phyloP scores from a whole-genome alignment of 2,888 invertebrate genomes.

The Dinocampus coccinellae region DNA sequence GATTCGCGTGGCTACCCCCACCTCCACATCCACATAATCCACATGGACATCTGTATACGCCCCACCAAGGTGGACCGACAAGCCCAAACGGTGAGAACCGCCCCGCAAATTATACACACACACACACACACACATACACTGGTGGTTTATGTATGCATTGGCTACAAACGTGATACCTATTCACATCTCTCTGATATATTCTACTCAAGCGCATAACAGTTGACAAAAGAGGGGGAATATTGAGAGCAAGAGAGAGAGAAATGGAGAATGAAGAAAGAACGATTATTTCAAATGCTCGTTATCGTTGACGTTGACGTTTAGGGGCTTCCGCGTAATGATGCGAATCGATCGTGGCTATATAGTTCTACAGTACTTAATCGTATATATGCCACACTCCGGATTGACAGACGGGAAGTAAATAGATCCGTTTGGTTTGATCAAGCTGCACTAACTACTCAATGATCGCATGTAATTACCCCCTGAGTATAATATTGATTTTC shows the following conservation, averaged over 20 bases:
- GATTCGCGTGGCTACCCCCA: slow-evolving; percentile 77
- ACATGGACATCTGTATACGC: slow-evolving; percentile 67
- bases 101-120: slow-evolving; percentile 17
- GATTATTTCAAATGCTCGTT: slow-evolving; percentile 23
- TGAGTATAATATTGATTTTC: background rate
- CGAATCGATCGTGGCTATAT: slow-evolving; percentile 17
- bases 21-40: slow-evolving; percentile 74
- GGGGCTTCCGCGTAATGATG: slow-evolving; percentile 22
- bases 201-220: background rate
- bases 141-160: background rate
- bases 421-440: slow-evolving; percentile 27
- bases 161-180: background rate
- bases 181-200: background rate
- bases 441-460: background rate
- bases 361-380: background rate
- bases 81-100: slow-evolving; percentile 65
- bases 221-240: background rate
- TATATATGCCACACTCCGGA: slow-evolving; percentile 1
- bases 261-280: background rate
- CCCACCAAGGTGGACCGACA: slow-evolving; percentile 62
- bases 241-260: no score
- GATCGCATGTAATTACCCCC: slow-evolving; percentile 18
- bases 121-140: background rate
- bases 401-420: slow-evolving; percentile 27
- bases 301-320: slow-evolving; percentile 29